These are phyloP conservation scores for Bombus sylvicola DNA, from an alignment of 1,140 invertebrate genomes.

Conservation along the genomic window DNA sequence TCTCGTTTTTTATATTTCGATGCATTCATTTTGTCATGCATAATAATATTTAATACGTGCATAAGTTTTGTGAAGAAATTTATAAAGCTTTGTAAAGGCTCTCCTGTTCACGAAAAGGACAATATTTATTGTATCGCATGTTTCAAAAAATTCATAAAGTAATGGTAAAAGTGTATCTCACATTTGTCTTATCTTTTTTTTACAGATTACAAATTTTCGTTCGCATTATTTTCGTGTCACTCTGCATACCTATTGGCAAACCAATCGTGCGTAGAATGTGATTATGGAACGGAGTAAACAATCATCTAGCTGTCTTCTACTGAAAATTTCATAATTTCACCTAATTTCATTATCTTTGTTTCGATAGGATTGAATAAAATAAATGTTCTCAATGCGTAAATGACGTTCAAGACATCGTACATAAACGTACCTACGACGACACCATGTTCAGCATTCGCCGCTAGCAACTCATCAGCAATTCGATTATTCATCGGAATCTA, in stretches of 20 bases:
- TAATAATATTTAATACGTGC: not conserved
- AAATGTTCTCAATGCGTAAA: not conserved
- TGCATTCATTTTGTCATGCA: not conserved
- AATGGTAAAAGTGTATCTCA: not conserved
- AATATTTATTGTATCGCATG: not conserved
- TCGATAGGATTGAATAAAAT: not conserved
- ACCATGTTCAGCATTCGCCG: conserved; percentile 9
- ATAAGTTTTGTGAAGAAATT: not conserved
- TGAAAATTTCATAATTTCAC: not conserved
- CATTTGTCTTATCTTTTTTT: not conserved
- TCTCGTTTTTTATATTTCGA: not conserved
- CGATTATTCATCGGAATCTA: conserved; percentile 63
- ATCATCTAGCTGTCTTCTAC: not conserved
- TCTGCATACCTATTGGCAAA: no score
- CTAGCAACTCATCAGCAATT: conserved; percentile 32
- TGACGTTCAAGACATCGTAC: not conserved
- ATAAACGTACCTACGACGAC: conserved; percentile 1
- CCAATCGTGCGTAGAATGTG: not conserved
- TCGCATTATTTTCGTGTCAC: not conserved
- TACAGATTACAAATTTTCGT: not conserved
- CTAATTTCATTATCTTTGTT: conserved; percentile 28
- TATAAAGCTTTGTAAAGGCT: not conserved
- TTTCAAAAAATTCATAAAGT: not conserved
- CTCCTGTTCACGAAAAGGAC: not conserved
- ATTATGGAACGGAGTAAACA: not conserved